Base-by-base conservation (phyloP, 2,888 invertebrate genomes). In the Drosophila buzzatii region DNA sequence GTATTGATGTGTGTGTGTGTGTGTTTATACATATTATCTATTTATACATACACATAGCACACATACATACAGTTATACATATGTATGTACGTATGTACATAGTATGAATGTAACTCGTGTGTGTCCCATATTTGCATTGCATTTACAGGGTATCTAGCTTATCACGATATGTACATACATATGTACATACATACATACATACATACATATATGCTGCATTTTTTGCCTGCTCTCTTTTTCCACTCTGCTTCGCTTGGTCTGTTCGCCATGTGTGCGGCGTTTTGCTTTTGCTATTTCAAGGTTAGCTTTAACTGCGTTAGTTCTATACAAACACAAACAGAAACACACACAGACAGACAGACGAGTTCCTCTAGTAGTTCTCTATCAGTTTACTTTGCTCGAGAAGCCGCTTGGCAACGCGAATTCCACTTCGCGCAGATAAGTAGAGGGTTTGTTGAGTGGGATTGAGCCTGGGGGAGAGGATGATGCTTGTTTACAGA, bases 231-330 rank as follows among this genome's bases (percentile, higher is more conserved):
- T 58, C 47, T 61, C 79, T 75, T 73, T 70, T 71, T 75, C 33
- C 33, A 10, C 35, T 10, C 72, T 65, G 70, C 76, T 75, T 80
- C 71, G 61, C 71, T 76, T 72, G 27, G 59, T 47, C 56, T 71
- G 61, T 39, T 68, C 59, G 60, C 76, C 75, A 79, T 75, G 73
- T 78, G 78, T 82, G 69, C 70, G 69, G 75, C 65, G 61, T 51
- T 49, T 49, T 49, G 49, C 31, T n/a, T 90, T 88, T 80, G 85
- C 90, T 91, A 91, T 90, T 91, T 91, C 90, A 91, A 91, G 89
- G 89, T 87, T 89, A 81, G 73, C 85, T 56, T 86, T 82, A 79
- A 70, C 83, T 57, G 73, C 79, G 86, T 90, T 86, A 86, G 88
- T 90, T 87, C 60, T 78, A 56, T 52, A 52, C 27, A 42, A 2